A percentile compares a stretch with the other conserved stretches of the same genome.
Conservation (phyloP, 2,888 invertebrate species). For the Globia sparganii region DNA sequence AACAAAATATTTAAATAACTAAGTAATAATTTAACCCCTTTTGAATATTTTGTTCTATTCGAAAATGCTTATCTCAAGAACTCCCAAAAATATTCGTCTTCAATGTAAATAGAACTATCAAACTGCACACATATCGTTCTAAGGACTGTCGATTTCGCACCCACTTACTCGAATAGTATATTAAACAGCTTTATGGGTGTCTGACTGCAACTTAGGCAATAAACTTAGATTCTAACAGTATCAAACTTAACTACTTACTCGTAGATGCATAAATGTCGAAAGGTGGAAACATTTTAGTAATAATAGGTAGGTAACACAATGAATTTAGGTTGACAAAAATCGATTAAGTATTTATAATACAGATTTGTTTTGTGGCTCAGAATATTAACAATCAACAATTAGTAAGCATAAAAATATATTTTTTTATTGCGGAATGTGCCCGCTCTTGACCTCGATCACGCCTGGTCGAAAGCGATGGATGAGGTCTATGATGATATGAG, state of each 20-base stretch:
- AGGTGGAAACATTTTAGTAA: neutral
- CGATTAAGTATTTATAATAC: neutral
- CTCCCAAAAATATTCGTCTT: slow-evolving; percentile 34
- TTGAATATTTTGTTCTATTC: slow-evolving; percentile 12
- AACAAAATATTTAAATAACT: slow-evolving; percentile 16
- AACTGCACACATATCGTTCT: slow-evolving; percentile 32
- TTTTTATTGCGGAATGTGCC: too few relatives aligned
- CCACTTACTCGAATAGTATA: slow-evolving; percentile 29
- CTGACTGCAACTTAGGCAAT: slow-evolving; percentile 42
- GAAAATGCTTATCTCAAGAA: slow-evolving; percentile 22
- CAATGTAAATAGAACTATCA: slow-evolving; percentile 41
- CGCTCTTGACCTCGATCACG: too few relatives aligned
- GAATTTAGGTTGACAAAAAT: neutral
- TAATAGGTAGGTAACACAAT: neutral
- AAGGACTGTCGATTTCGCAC: slow-evolving; percentile 30
- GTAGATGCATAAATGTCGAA: neutral
- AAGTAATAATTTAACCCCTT: slow-evolving; percentile 1
- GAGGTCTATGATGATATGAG: too few relatives aligned
- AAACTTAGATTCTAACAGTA: slow-evolving; percentile 30
- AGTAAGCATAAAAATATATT: too few relatives aligned
- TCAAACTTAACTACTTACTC: slow-evolving; percentile 16
- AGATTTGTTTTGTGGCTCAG: too few relatives aligned
- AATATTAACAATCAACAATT: neutral
- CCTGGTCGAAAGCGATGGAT: too few relatives aligned
- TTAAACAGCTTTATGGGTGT: slow-evolving; percentile 17